Base-by-base conservation (phyloP, 2,113 vertebrate genomes). In the Chascanopsetta lugubris region DNA sequence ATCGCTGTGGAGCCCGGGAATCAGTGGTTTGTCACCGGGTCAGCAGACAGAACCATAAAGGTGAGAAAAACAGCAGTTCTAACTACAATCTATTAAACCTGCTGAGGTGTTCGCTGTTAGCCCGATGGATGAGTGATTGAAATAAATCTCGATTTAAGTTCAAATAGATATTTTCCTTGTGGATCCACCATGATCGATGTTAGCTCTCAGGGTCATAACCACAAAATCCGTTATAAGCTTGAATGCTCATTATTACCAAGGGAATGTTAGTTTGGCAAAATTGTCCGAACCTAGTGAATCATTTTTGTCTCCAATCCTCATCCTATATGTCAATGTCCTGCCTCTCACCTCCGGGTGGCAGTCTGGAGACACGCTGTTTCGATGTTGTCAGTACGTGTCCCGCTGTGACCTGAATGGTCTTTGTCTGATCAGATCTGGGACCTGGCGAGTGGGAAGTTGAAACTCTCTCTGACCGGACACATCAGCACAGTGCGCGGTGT, bases 21-120 rank as follows among this genome's bases (percentile, higher is more conserved):
- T 84, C 94, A 99, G 87, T 99, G 97, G 97, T 98, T 99, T 90
- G 96, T 99, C 60, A 99, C 97, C 25, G 97, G 97, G 8, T 98
- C 97, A 58, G 97, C 96, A 69, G 97, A 99, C 79, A 92, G 97
- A 88, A 99, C 97, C 43, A 99, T 99, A 87, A 99, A 99, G 94
- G 97, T 96, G 81, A 90, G 30, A 18, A 45, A 46, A 20, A 27
- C 21, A 12, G 29, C n/a, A n/a, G n/a, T n/a, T n/a, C n/a, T n/a
- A n/a, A n/a, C n/a, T n/a, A n/a, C n/a, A n/a, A n/a, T n/a, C n/a
- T n/a, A n/a, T n/a, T n/a, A n/a, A n/a, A n/a, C n/a, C n/a, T n/a
- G n/a, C n/a, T n/a, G n/a, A n/a, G n/a, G n/a, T n/a, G n/a, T n/a
- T n/a, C n/a, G n/a, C n/a, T n/a, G n/a, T n/a, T n/a, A n/a, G n/a